These are phyloP conservation scores for Laothoe populi DNA, from an alignment of 2,888 invertebrate species.

Conservation along the genomic window DNA sequence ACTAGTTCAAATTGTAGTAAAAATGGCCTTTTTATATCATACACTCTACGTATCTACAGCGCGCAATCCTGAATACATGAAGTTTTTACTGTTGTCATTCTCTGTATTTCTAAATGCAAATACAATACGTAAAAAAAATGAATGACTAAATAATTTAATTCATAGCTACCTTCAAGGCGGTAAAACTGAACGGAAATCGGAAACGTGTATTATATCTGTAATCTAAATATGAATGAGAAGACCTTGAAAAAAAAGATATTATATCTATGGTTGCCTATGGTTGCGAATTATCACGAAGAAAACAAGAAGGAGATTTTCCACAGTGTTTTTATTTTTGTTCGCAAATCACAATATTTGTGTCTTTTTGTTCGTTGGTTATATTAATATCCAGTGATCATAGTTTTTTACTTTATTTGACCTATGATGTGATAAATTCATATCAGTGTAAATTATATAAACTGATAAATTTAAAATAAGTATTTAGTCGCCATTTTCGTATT, in stretches of 20 bases:
- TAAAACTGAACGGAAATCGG: slow-evolving; percentile 11
- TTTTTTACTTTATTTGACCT: slow-evolving; percentile 20
- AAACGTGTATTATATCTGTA: neutral
- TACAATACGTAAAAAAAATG: too few relatives aligned
- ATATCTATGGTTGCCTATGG: slow-evolving; percentile 34
- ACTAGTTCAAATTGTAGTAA: too few relatives aligned
- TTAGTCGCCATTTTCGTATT: slow-evolving; percentile 61
- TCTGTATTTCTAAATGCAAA: too few relatives aligned
- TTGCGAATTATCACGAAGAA: slow-evolving; percentile 43
- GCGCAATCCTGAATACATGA: too few relatives aligned
- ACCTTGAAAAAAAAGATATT: slow-evolving; percentile 24
- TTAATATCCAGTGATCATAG: slow-evolving; percentile 28
- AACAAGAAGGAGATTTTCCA: slow-evolving; percentile 36
- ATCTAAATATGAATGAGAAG: slow-evolving; percentile 30
- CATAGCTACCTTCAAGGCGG: neutral
- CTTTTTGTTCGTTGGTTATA: slow-evolving; percentile 25
- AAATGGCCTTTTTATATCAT: too few relatives aligned
- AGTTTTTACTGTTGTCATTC: too few relatives aligned
- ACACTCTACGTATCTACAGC: too few relatives aligned
- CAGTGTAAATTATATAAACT: slow-evolving; percentile 27
- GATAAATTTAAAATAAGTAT: slow-evolving; percentile 24
- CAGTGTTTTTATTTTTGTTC: slow-evolving; percentile 43
- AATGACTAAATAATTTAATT: too few relatives aligned
- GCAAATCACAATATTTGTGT: slow-evolving; percentile 24
- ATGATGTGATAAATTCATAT: slow-evolving; percentile 1